A percentile compares a stretch with the other conserved stretches of the same genome.
These are phyloP conservation scores for Chromoteleia sp. DNA, from an alignment of 2,888 invertebrate species.

Conservation along the genomic window DNA sequence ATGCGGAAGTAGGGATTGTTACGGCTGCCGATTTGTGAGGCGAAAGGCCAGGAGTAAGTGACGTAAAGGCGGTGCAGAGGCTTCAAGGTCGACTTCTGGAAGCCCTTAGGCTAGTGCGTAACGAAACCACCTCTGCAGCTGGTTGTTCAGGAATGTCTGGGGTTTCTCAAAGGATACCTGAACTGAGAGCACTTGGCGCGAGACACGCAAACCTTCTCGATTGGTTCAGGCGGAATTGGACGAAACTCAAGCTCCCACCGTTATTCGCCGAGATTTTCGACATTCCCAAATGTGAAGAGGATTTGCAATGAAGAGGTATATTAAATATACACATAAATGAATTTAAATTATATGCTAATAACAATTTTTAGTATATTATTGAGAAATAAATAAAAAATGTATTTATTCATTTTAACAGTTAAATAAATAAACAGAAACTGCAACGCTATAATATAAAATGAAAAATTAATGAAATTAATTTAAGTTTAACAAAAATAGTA, in stretches of 20 bases:
- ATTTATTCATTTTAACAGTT: too few species aligned
- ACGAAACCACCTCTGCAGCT: conserved; percentile 79
- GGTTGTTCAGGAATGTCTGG: conserved; percentile 83
- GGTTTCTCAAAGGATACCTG: conserved; percentile 88
- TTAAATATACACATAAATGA: conserved; percentile 1
- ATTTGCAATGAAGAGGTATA: conserved; percentile 84
- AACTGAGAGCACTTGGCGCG: conserved; percentile 91
- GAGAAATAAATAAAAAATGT: too few species aligned
- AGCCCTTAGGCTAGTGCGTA: conserved; percentile 89
- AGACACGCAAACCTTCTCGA: conserved; percentile 93
- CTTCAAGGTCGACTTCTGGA: conserved; percentile 93
- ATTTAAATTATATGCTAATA: background rate
- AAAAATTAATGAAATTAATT: too few species aligned
- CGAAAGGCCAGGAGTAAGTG: conserved; percentile 92
- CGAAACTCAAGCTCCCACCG: conserved; percentile 93
- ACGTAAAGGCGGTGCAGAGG: conserved; percentile 91
- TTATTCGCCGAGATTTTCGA: conserved; percentile 98
- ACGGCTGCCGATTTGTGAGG: conserved; percentile 94
- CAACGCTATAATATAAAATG: too few species aligned
- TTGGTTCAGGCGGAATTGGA: conserved; percentile 97
- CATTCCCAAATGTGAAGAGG: conserved; percentile 94
- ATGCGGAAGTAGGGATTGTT: conserved; percentile 95
- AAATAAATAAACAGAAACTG: too few species aligned
- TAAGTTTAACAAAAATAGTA: too few species aligned
- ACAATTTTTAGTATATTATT: too few species aligned